These are phyloP conservation scores for Bombus waltoni DNA, from an alignment of 1,140 invertebrate genomes.

Conservation along the genomic window DNA sequence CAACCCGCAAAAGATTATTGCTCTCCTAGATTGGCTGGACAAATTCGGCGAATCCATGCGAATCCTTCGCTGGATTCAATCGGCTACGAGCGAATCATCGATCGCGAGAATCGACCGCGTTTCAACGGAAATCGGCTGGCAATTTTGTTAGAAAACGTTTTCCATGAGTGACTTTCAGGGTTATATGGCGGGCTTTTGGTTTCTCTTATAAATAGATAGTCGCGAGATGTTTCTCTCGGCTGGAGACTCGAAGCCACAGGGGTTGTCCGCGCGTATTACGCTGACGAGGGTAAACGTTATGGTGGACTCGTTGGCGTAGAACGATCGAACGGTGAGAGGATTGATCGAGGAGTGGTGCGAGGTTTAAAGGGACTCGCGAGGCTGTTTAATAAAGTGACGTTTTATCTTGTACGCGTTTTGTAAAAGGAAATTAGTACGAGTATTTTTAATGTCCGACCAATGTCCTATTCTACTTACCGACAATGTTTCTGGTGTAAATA, in stretches of 20 bases:
- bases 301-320: background rate
- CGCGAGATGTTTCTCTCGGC: background rate
- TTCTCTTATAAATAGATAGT: background rate
- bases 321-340: background rate
- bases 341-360: background rate
- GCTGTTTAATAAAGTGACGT: background rate
- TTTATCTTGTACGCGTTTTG: background rate
- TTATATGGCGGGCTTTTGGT: background rate
- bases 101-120: constrained; percentile 3
- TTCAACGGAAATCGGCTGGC: background rate
- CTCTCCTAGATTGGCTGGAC: constrained; percentile 7
- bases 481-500: no score
- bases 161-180: background rate
- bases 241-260: background rate
- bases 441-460: background rate
- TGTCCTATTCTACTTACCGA: background rate
- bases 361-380: background rate
- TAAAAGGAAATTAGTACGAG: no score
- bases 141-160: background rate
- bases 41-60: constrained; percentile 16
- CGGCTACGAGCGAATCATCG: constrained; percentile 10
- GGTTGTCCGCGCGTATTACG: background rate
- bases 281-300: background rate
- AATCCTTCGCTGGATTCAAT: constrained; percentile 7
- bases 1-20: constrained; percentile 39